phyloP scores from a whole-genome alignment of 2,113 vertebrate species.

The Chinchilla lanigera region DNA sequence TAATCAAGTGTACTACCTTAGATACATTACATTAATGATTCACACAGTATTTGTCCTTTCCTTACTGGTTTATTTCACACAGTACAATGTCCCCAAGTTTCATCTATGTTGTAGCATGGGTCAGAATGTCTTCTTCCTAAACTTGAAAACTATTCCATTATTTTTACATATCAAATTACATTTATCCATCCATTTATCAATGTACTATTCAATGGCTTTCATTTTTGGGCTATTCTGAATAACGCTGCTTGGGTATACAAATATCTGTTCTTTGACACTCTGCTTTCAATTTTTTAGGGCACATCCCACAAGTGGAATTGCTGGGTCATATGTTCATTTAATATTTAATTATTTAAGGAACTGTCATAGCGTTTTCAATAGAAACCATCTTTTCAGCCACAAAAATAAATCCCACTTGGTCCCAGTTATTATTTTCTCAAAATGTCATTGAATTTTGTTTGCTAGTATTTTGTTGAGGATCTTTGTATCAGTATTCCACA shows the following conservation, averaged over 20 bases:
- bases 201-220: neutral
- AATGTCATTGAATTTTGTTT: neutral
- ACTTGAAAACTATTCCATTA: too few species aligned
- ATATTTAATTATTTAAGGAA: neutral
- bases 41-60: neutral
- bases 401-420: neutral
- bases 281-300: neutral
- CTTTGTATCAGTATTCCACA: neutral
- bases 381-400: neutral
- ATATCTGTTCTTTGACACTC: neutral
- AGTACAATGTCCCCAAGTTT: neutral
- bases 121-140: neutral
- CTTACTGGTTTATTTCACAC: neutral
- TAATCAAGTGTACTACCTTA: neutral
- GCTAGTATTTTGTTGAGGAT: neutral
- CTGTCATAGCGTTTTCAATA: neutral
- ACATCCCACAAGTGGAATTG: neutral
- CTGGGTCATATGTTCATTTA: neutral
- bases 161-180: accelerated
- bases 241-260: neutral
- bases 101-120: too few species aligned
- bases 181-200: too few species aligned
- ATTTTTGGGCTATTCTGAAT: neutral
- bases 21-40: neutral
- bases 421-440: neutral